Evolutionary conservation across 2,797 vertebrate genomes (phyloP), one percentile per base, ranked within the genome.

Genomic region (Pempheris klunzingeri): DNA sequence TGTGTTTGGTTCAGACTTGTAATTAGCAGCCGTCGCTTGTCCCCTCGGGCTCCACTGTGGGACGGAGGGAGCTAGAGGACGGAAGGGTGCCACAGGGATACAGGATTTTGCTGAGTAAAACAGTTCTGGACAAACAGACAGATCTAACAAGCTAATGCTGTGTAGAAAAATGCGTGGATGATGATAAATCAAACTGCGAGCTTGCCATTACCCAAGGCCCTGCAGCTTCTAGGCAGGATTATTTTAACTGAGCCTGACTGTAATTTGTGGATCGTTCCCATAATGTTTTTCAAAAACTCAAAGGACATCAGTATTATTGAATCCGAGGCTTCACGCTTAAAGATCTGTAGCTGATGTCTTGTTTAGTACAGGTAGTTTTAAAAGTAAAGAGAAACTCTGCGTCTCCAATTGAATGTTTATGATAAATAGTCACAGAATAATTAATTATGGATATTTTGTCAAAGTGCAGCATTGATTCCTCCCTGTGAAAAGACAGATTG

Each of bases 21-120:
- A 91, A 92, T 95, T 92, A 93, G 88, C 89, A 84, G 90, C 84
- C 71, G 69, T 92, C 85, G 85, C 80, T 75, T 78, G 86, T 90
- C 89, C 83, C 80, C 71, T 14, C 1, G 10, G 82, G 89, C 85
- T 87, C 66, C 54, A 38, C 74, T 9, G 57, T 30, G 28, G 65
- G 49, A 59, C 38, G 4, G 44, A 69, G 61, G 28, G 77, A 78
- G 72, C 22, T 12, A 14, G 53, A 60, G 46, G 4, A 32, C 30
- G 68, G 67, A 73, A n/a, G 74, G 66, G 58, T 28, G 77, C 9
- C 4, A 50, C 22, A 34, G 66, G 75, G 70, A 71, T 63, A n/a
- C 44, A 44, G 85, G 26, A 67, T 84, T 82, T 53, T 55, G 47
- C 38, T 60, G 34, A 81, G 77, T 26, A n/a, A 77, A 86, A 76